Conservation (phyloP, 2,888 invertebrate species). For the Melikaiella ostensackeni region DNA sequence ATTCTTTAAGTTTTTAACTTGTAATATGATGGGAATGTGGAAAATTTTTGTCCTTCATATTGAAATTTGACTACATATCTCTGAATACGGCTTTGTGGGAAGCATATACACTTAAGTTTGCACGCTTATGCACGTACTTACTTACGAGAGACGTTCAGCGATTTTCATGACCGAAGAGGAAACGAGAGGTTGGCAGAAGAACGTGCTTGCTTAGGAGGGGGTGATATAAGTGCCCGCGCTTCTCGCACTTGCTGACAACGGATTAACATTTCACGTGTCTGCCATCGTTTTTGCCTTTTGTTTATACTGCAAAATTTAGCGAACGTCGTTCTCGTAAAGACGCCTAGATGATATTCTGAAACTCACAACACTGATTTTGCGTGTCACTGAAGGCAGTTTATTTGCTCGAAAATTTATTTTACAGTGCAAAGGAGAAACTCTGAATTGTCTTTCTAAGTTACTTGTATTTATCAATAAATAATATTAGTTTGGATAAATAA, state of each 20-base stretch:
- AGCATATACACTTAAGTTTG: slow-evolving; percentile 23
- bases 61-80: slow-evolving; percentile 10
- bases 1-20: not conserved
- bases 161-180: slow-evolving; percentile 45
- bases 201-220: slow-evolving; percentile 34
- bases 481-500: too few relatives aligned
- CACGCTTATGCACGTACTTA: slow-evolving; percentile 31
- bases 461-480: not conserved
- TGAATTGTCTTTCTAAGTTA: not conserved
- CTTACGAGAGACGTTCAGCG: slow-evolving; percentile 34
- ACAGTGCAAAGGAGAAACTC: not conserved
- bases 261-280: slow-evolving; percentile 55
- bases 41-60: not conserved
- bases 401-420: not conserved
- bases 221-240: slow-evolving; percentile 48
- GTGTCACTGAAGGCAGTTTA: not conserved
- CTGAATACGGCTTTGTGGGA: not conserved
- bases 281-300: slow-evolving; percentile 25
- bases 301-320: slow-evolving; percentile 46
- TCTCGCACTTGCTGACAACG: slow-evolving; percentile 55
- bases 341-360: slow-evolving; percentile 42
- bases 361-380: slow-evolving; percentile 40
- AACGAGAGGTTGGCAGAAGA: slow-evolving; percentile 35
- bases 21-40: not conserved
- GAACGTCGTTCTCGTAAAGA: slow-evolving; percentile 1